Conservation (phyloP, 2,113 vertebrate genomes). For the Cathartes aura region DNA sequence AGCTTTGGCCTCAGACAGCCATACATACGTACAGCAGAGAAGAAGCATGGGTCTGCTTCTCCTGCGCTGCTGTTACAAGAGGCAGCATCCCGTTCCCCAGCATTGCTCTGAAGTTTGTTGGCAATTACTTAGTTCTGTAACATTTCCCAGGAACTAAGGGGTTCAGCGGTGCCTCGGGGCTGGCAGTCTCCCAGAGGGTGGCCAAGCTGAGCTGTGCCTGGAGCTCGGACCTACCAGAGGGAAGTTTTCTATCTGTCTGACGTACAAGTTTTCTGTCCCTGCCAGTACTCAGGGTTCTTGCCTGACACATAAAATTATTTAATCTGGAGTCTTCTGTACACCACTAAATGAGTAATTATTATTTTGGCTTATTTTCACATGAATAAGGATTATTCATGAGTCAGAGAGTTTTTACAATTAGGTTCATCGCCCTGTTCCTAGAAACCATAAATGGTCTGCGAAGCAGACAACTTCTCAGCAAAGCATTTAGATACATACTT, state of each 20-base stretch:
- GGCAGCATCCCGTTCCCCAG: fast-evolving
- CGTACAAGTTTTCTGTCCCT: neutral
- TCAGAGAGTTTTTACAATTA: neutral
- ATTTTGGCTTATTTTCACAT: neutral
- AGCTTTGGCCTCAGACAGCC: neutral
- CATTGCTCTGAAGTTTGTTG: neutral
- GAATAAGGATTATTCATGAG: neutral
- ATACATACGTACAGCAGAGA: neutral
- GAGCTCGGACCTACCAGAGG: neutral
- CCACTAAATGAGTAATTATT: neutral
- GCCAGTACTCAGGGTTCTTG: neutral
- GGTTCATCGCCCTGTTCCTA: neutral
- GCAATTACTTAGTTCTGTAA: fast-evolving
- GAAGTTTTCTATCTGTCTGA: neutral
- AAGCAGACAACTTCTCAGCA: neutral
- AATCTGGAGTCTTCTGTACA: neutral
- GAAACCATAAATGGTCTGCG: neutral
- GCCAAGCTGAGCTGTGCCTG: neutral
- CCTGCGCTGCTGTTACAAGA: fast-evolving
- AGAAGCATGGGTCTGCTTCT: neutral
- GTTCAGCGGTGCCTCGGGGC: fast-evolving
- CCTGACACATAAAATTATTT: neutral
- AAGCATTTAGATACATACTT: neutral
- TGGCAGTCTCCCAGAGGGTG: neutral
- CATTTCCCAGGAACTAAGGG: neutral